Conservation (phyloP, 2,888 invertebrate species). For the Embidobia sp. region DNA sequence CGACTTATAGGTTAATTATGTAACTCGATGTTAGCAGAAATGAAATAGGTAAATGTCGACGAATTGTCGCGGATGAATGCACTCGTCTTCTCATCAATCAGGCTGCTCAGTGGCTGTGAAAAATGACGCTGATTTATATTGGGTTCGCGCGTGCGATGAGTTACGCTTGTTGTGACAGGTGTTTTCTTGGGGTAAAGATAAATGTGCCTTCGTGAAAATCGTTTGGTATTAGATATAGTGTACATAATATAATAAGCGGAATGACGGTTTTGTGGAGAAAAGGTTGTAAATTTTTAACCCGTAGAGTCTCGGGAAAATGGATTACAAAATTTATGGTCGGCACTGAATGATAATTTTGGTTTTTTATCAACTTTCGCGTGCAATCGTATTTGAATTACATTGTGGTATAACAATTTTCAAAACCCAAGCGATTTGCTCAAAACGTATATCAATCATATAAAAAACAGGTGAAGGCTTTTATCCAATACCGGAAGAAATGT, state of each 20-base stretch:
- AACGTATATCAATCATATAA: no score
- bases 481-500: no score
- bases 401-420: no score
- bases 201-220: conserved; percentile 14
- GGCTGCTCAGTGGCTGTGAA: conserved; percentile 1
- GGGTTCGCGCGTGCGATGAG: conserved; percentile 6
- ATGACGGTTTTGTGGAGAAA: not conserved
- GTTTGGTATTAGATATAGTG: not conserved
- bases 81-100: conserved; percentile 36
- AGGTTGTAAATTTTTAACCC: not conserved
- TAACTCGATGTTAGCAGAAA: conserved; percentile 3
- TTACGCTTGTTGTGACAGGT: conserved; percentile 43
- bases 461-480: no score
- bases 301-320: not conserved
- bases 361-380: not conserved
- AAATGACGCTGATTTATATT: conserved; percentile 33
- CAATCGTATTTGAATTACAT: not conserved
- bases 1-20: conserved; percentile 20
- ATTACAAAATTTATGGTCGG: conserved; percentile 3
- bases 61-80: conserved; percentile 9
- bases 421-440: no score
- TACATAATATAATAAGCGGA: not conserved
- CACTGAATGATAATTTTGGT: not conserved
- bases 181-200: conserved; percentile 21
- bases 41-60: conserved; percentile 22